Percentiles rank a stretch among this genome's conserved stretches.
Conservation (phyloP, 2,797 vertebrate species). For the Mus caroli region DNA sequence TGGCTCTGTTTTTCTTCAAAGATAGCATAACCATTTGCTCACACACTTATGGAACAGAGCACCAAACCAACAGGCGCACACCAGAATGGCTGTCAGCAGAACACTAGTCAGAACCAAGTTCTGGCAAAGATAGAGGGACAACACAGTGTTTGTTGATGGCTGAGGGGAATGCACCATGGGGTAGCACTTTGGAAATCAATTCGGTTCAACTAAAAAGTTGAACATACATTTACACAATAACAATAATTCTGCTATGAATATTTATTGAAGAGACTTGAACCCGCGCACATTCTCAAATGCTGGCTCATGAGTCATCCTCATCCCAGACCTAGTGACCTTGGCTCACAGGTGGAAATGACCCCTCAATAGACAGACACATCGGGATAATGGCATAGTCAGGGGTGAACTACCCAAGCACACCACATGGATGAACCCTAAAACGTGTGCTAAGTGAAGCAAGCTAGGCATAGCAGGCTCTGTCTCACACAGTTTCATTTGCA, state of each 20-base stretch:
- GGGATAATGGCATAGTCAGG: not conserved
- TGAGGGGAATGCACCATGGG: not conserved
- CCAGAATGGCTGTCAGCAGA: not conserved
- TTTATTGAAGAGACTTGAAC: conserved; percentile 9
- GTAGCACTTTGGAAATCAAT: not conserved
- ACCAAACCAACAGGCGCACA: not conserved
- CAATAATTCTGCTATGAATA: not conserved
- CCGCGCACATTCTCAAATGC: not conserved
- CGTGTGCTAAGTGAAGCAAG: not conserved
- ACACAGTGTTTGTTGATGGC: fast-evolving
- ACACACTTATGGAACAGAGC: not conserved
- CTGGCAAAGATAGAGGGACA: not conserved
- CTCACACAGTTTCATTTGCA: not conserved
- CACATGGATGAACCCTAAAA: not conserved
- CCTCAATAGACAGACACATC: not conserved
- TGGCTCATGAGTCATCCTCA: not conserved
- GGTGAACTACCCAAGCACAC: fast-evolving
- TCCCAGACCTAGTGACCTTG: not conserved
- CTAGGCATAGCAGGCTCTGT: not conserved
- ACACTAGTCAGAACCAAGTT: not conserved
- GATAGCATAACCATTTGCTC: not conserved
- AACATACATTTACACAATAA: not conserved
- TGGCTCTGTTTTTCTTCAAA: not conserved
- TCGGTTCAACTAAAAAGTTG: not conserved
- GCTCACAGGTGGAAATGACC: not conserved